Conservation (phyloP, 2,888 invertebrate species). For the Pecten maximus region DNA sequence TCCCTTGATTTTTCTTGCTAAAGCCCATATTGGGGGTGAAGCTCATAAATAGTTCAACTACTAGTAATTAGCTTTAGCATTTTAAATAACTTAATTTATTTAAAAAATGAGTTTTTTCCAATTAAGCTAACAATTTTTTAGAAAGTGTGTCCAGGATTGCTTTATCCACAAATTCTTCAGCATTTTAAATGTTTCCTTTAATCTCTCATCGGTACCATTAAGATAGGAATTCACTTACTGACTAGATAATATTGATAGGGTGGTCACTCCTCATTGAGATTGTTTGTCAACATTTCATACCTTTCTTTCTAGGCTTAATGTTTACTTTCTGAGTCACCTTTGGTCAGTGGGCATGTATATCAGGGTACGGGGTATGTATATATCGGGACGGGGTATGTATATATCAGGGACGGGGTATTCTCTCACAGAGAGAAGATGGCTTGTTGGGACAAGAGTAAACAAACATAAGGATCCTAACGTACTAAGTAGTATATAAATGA, state of each 20-base stretch:
- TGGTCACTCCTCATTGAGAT: neutral
- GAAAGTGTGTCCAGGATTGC: neutral
- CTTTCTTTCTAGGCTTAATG: neutral
- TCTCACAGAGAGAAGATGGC: no score
- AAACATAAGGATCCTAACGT: no score
- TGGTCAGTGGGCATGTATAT: neutral
- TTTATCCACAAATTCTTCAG: neutral
- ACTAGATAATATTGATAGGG: neutral
- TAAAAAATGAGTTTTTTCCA: neutral
- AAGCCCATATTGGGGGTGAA: no score
- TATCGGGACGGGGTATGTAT: no score
- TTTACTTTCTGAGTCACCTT: neutral
- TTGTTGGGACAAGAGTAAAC: no score
- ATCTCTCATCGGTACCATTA: neutral
- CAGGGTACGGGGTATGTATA: no score
- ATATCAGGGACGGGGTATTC: no score
- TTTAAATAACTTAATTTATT: neutral
- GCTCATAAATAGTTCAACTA: no score
- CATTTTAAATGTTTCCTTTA: neutral
- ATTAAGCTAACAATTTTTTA: neutral
- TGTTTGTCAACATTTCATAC: neutral
- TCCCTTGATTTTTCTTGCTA: no score
- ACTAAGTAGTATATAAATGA: no score
- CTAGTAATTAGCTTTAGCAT: neutral
- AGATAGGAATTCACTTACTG: neutral